These are phyloP conservation scores for Trichacis sp. DNA, from an alignment of 2,888 invertebrate species.

Conservation along the genomic window DNA sequence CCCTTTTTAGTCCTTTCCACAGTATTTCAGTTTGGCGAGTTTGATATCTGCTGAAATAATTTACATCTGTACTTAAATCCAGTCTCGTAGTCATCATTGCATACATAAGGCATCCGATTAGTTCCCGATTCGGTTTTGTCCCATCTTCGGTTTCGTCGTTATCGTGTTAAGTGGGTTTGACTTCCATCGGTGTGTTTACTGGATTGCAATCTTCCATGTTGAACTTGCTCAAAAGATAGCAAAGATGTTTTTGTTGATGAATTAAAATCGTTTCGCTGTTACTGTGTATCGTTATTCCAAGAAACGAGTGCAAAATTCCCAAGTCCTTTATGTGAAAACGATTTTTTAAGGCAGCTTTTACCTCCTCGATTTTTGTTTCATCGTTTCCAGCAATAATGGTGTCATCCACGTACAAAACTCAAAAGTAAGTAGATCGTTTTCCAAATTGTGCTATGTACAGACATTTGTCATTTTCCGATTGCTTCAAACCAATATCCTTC, in stretches of 20 bases:
- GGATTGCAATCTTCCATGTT: slow-evolving; percentile 49
- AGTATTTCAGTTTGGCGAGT: slow-evolving; percentile 30
- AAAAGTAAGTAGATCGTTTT: too few species aligned
- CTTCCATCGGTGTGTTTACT: slow-evolving; percentile 43
- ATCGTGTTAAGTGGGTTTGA: slow-evolving; percentile 4
- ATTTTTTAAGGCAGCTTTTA: slow-evolving; percentile 38
- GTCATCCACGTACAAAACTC: slow-evolving; percentile 53
- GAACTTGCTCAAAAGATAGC: slow-evolving; percentile 45
- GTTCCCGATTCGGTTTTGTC: neutral
- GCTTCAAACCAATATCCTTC: slow-evolving; percentile 34
- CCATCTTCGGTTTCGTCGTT: neutral
- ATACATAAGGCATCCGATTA: slow-evolving; percentile 39
- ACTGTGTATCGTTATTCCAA: slow-evolving; percentile 41
- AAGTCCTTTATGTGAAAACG: slow-evolving; percentile 50
- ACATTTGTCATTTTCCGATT: slow-evolving; percentile 47
- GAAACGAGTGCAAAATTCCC: slow-evolving; percentile 43
- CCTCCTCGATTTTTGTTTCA: slow-evolving; percentile 25
- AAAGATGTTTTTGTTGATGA: slow-evolving; percentile 44
- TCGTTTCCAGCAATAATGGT: slow-evolving; percentile 29
- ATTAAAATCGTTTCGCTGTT: slow-evolving; percentile 36
- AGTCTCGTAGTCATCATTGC: slow-evolving; percentile 29
- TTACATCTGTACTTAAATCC: slow-evolving; percentile 21
- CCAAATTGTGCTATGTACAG: slow-evolving; percentile 38
- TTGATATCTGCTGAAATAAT: slow-evolving; percentile 26
- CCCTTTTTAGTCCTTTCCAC: slow-evolving; percentile 25